Base-by-base conservation (phyloP, 2,797 vertebrate species). In the Harpagifer antarcticus region DNA sequence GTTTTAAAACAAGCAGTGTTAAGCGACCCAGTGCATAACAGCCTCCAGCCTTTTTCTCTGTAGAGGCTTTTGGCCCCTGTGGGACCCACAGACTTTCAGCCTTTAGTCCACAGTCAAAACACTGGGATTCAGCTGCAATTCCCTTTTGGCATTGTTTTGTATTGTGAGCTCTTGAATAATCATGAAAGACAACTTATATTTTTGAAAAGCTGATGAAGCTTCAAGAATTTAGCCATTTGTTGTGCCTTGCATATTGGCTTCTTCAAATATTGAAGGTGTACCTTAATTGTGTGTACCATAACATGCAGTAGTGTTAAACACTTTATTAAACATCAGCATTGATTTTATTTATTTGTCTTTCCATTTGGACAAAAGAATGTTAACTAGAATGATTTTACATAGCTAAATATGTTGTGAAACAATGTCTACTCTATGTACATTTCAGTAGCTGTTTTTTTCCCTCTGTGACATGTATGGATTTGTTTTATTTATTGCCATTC, bases 241-340 rank as follows among this genome's bases (percentile, higher is more conserved):
- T 83, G 91, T 94, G 91, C 92, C 92, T 94, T 93, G 86, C 72
- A 81, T 84, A 83, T 83, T 81, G 57, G 44, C 68, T 68, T 90
- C 65, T 85, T 84, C 68, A 83, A 48, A 77, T 74, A 73, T 54
- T 81, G 75, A 87, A 81, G 68, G 63, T 82, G 44, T 76, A 75
- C 63, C 62, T 85, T 84, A 58, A 79, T 79, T 70, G 73, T 48
- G 78, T 83, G 60, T 74, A 86, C 79, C 47, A 69, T 78, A 79
- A 78, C 72, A 64, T 20, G 52, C 49, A 57, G 50, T 70, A 55
- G 55, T 78, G 54, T 83, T 68, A 67, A 50, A 72, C 59, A 40
- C 83, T 81, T 79, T 67, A 53, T 60, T 78, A 73, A 64, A 72
- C 72, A 49, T 72, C 62, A 60, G 58, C 73, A 23, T 72, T 72